A percentile compares a stretch with the other conserved stretches of the same genome.
phyloP scores from a whole-genome alignment of 2,888 invertebrate species.

The Bembecia ichneumoniformis region DNA sequence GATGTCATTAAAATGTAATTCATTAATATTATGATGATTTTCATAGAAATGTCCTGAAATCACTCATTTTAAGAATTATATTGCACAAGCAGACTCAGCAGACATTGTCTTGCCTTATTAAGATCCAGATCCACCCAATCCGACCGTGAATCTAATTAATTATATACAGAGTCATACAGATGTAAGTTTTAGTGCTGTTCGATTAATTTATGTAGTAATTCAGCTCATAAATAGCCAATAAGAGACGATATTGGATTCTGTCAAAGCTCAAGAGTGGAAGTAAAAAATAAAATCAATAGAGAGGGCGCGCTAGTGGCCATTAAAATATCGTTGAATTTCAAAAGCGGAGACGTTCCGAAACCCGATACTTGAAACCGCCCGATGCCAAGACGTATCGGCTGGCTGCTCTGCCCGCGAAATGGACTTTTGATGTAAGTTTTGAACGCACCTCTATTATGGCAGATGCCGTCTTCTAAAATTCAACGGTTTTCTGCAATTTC shows the following conservation, averaged over 20 bases:
- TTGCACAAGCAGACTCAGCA: no score
- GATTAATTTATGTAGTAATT: no score
- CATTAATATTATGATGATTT: no score
- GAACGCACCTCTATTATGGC: slow-evolving; percentile 24
- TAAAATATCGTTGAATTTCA: slow-evolving; percentile 69
- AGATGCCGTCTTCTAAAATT: neutral
- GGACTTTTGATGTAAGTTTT: slow-evolving; percentile 61
- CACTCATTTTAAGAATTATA: no score
- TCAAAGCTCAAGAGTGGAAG: slow-evolving; percentile 21
- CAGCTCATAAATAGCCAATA: slow-evolving; percentile 47
- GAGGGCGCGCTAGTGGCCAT: slow-evolving; percentile 59
- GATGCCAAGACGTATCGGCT: slow-evolving; percentile 47
- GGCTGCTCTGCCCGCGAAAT: slow-evolving; percentile 31
- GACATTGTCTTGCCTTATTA: no score
- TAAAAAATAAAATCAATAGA: slow-evolving; percentile 46
- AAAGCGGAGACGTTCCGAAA: slow-evolving; percentile 46
- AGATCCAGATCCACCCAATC: no score
- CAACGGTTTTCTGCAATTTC: slow-evolving; percentile 12
- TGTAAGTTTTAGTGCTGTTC: no score
- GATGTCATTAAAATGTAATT: no score
- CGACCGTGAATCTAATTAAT: no score
- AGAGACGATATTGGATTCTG: slow-evolving; percentile 48
- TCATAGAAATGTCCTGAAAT: no score
- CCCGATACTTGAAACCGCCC: slow-evolving; percentile 31
- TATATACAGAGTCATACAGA: no score